Conservation (phyloP, 2,797 vertebrate genomes). For the Sebastolobus alascanus region DNA sequence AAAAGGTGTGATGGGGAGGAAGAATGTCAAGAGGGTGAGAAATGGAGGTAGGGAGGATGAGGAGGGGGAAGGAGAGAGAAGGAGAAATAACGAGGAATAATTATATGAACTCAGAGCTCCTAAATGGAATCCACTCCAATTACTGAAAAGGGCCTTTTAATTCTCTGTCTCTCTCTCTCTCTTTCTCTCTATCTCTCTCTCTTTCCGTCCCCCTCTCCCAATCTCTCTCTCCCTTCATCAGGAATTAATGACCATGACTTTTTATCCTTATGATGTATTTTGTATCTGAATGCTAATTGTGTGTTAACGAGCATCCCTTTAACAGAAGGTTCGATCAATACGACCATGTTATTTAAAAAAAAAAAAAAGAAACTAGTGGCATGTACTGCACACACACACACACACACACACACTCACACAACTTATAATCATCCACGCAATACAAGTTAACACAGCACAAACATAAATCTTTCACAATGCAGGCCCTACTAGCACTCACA, state of each 20-base stretch:
- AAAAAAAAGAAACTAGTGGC: conserved; percentile 73
- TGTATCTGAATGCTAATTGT: conserved; percentile 87
- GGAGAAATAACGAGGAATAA: conserved; percentile 77
- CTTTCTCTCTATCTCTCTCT: conserved; percentile 23
- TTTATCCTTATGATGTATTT: conserved; percentile 87
- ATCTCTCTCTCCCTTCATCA: conserved; percentile 80
- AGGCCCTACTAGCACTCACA: conserved; percentile 58
- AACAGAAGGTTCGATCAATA: conserved; percentile 85
- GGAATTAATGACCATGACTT: conserved; percentile 88
- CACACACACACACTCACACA: conserved; percentile 32
- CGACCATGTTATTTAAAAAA: conserved; percentile 63
- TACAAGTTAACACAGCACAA: conserved; percentile 62
- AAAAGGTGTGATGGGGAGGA: conserved; percentile 74
- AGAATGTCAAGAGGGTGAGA: conserved; percentile 69
- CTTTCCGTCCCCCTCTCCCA: conserved; percentile 31
- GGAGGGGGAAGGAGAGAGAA: conserved; percentile 52
- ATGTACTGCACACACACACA: conserved; percentile 65
- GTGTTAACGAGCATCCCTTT: conserved; percentile 89
- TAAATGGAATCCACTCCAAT: conserved; percentile 82
- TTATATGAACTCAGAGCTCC: conserved; percentile 79
- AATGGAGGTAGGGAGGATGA: conserved; percentile 61
- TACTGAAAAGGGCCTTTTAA: conserved; percentile 80
- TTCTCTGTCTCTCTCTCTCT: conserved; percentile 50
- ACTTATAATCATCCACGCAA: conserved; percentile 41
- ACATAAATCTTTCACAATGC: conserved; percentile 45